Conservation (phyloP, 1,140 invertebrate species). For the Araneus ventricosus region DNA sequence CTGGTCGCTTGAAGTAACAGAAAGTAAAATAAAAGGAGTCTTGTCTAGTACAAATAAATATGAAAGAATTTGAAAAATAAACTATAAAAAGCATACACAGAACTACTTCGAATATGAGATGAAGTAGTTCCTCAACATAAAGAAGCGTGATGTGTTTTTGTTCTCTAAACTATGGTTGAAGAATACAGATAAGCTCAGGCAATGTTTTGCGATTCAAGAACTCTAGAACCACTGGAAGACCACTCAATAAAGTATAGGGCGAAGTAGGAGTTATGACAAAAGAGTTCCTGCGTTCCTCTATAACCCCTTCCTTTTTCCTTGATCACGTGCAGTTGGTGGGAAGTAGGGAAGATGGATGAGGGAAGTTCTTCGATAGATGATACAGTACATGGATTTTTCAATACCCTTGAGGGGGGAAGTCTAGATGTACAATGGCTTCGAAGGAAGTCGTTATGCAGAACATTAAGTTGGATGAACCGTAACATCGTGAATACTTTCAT, state of each 20-base stretch:
- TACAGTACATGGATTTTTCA: conserved; percentile 68
- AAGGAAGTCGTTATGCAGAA: conserved; percentile 61
- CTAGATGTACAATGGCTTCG: not conserved
- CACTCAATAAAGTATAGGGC: conserved; percentile 41
- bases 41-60: not conserved
- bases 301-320: not conserved
- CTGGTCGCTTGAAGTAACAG: not conserved
- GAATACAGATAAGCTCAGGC: conserved; percentile 70
- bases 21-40: conserved; percentile 9
- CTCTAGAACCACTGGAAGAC: conserved; percentile 13
- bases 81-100: not conserved
- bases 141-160: conserved; percentile 56
- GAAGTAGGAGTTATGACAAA: conserved; percentile 19
- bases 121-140: conserved; percentile 18
- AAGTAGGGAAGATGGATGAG: not conserved
- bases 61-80: conserved; percentile 4
- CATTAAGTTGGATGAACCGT: conserved; percentile 47
- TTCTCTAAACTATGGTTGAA: conserved; percentile 52
- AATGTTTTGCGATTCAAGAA: conserved; percentile 36
- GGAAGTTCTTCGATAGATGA: conserved; percentile 34
- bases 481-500: conserved; percentile 68
- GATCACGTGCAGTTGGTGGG: not conserved
- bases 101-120: conserved; percentile 52
- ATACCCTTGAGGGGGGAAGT: conserved; percentile 12
- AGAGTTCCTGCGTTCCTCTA: not conserved